Percentiles rank a stretch among this genome's conserved stretches.
Evolutionary conservation across 2,888 invertebrate genomes (phyloP).

Genomic region (Epicampocera succincta): DNA sequence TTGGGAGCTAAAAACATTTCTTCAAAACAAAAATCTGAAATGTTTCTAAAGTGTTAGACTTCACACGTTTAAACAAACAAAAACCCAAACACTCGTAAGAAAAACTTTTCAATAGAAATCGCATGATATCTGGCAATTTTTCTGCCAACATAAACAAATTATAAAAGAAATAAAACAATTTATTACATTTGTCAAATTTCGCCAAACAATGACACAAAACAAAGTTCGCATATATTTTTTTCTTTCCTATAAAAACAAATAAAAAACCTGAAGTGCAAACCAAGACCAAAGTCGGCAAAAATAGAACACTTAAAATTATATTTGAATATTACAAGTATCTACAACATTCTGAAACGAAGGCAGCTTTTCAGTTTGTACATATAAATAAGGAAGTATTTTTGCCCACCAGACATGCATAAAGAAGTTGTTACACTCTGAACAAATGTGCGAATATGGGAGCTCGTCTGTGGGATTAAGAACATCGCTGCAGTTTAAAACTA

Average conservation of each 20-base stretch:
- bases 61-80: not conserved
- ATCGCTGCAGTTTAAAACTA: constrained; percentile 2
- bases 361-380: constrained; percentile 6
- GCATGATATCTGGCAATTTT: constrained; percentile 61
- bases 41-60: constrained; percentile 53
- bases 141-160: constrained; percentile 24
- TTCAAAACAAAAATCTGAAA: constrained; percentile 30
- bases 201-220: constrained; percentile 47
- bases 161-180: constrained; percentile 18
- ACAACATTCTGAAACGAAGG: constrained; percentile 24
- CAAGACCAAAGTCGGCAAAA: constrained; percentile 57
- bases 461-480: constrained; percentile 41
- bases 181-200: constrained; percentile 54
- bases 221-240: constrained; percentile 21
- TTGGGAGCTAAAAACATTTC: too few species aligned
- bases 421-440: constrained; percentile 45
- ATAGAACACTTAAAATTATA: constrained; percentile 64
- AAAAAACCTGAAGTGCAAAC: constrained; percentile 45
- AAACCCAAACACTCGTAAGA: not conserved
- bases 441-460: constrained; percentile 25
- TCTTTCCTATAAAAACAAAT: not conserved
- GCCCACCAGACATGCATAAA: constrained; percentile 38
- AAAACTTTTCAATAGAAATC: constrained; percentile 53
- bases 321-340: constrained; percentile 69
- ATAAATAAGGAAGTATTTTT: constrained; percentile 42